These are phyloP conservation scores for Drosophila kambysellisi DNA, from an alignment of 2,888 invertebrate genomes.

Conservation along the genomic window DNA sequence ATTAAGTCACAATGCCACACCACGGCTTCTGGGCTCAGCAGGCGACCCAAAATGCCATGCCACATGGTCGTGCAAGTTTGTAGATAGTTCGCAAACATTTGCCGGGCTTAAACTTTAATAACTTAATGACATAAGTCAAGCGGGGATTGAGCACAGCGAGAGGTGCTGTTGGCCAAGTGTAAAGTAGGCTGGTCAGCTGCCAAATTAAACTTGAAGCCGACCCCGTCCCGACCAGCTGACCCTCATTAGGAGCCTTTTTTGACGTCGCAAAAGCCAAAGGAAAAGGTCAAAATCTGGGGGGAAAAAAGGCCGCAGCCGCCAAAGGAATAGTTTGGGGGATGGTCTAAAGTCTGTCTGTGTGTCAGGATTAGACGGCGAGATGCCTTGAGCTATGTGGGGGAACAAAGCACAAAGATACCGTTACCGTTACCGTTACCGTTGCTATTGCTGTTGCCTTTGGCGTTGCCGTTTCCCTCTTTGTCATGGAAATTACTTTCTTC, in stretches of 20 bases:
- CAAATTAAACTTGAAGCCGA: constrained; percentile 69
- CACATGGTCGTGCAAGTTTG: constrained; percentile 52
- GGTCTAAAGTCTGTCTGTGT: constrained; percentile 7
- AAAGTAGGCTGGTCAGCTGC: constrained; percentile 76
- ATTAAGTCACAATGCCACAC: constrained; percentile 66
- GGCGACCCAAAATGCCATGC: constrained; percentile 27
- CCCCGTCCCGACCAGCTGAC: constrained; percentile 47
- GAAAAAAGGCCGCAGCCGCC: constrained; percentile 37
- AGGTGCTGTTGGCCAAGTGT: constrained; percentile 41
- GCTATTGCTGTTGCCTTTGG: constrained; percentile 39
- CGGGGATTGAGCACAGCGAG: constrained; percentile 11
- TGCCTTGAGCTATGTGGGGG: constrained; percentile 44
- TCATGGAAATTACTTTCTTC: constrained; percentile 83
- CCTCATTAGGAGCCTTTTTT: constrained; percentile 69
- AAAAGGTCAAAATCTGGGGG: constrained; percentile 62
- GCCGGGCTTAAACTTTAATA: constrained; percentile 70
- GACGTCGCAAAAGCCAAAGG: constrained; percentile 41
- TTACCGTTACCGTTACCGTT: not conserved
- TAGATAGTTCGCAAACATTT: constrained; percentile 73
- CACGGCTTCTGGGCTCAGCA: constrained; percentile 17
- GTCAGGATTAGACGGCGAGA: constrained; percentile 50
- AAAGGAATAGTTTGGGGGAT: constrained; percentile 25
- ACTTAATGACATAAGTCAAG: constrained; percentile 76
- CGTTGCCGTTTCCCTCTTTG: constrained; percentile 67
- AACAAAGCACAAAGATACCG: not conserved